Percentiles rank a stretch among this genome's conserved stretches.
These are phyloP conservation scores for Danio choprae DNA, from an alignment of 2,797 vertebrate genomes.

Conservation along the genomic window DNA sequence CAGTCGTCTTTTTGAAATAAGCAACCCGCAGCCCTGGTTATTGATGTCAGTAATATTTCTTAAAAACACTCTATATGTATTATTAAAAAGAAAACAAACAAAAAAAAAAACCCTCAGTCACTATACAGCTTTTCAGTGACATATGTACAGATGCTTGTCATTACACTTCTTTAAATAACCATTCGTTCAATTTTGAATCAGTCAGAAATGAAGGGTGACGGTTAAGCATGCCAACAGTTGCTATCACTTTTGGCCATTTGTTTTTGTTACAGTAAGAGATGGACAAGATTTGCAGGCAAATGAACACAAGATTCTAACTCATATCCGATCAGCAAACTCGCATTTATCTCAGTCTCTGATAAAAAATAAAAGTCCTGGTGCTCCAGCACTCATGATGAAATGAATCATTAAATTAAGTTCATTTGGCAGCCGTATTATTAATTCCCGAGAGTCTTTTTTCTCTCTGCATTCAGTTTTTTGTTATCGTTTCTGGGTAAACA, in stretches of 20 bases:
- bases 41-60: conserved; percentile 43
- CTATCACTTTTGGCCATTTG: background rate
- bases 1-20: conserved; percentile 40
- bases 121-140: conserved; percentile 37
- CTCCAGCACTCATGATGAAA: conserved; percentile 44
- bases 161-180: conserved; percentile 26
- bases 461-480: background rate
- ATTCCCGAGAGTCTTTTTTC: conserved; percentile 5
- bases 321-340: background rate
- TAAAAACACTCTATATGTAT: conserved; percentile 58
- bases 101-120: conserved; percentile 8
- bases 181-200: background rate
- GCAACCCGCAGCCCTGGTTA: conserved; percentile 47
- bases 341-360: conserved; percentile 28
- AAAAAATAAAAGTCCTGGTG: conserved; percentile 34
- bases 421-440: conserved; percentile 46
- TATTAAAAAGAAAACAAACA: conserved; percentile 26
- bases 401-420: conserved; percentile 35
- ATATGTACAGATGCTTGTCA: conserved; percentile 30
- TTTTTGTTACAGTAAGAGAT: conserved; percentile 15
- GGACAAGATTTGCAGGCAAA: background rate
- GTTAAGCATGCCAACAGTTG: conserved; percentile 15
- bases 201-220: background rate
- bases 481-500: conserved; percentile 9
- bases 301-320: background rate